phyloP scores from a whole-genome alignment of 2,888 invertebrate species.

The Drosophila histrio region DNA sequence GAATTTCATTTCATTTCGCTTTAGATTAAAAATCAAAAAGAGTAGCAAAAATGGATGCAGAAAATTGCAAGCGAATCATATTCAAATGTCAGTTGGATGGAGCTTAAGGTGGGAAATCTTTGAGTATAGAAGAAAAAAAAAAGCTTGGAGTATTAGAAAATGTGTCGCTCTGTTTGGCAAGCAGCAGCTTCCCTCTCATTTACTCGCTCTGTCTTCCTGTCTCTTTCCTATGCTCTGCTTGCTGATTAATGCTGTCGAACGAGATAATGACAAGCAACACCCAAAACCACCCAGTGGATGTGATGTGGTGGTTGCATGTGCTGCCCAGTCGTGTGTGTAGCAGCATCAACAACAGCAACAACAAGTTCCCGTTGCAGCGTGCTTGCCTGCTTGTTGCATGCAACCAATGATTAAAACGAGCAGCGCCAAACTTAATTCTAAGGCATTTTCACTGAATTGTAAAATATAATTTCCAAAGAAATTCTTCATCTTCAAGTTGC shows the following conservation, averaged over 20 bases:
- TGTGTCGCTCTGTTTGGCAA: slow-evolving; percentile 54
- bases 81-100: slow-evolving; percentile 3
- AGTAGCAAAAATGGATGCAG: slow-evolving; percentile 30
- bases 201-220: background rate
- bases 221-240: slow-evolving; percentile 12
- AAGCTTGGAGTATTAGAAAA: slow-evolving; percentile 39
- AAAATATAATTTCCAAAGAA: slow-evolving; percentile 74
- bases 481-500: slow-evolving; percentile 57
- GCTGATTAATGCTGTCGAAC: slow-evolving; percentile 66
- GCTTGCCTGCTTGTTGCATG: slow-evolving; percentile 52
- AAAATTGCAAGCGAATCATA: slow-evolving; percentile 4
- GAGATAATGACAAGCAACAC: slow-evolving; percentile 70
- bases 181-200: background rate
- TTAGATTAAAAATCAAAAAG: slow-evolving; percentile 46
- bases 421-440: slow-evolving; percentile 71
- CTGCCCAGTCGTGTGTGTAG: slow-evolving; percentile 59
- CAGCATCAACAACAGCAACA: slow-evolving; percentile 30
- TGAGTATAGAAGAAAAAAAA: too few relatives aligned
- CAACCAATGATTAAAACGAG: slow-evolving; percentile 76
- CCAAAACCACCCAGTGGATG: slow-evolving; percentile 59
- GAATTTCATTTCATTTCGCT: slow-evolving; percentile 48
- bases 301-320: slow-evolving; percentile 37
- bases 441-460: slow-evolving; percentile 76
- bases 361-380: slow-evolving; percentile 54
- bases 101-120: background rate